Percentiles rank a stretch among this genome's conserved stretches.
Evolutionary conservation across 2,113 vertebrate genomes (phyloP).

Genomic region (Nansenia antarctica): DNA sequence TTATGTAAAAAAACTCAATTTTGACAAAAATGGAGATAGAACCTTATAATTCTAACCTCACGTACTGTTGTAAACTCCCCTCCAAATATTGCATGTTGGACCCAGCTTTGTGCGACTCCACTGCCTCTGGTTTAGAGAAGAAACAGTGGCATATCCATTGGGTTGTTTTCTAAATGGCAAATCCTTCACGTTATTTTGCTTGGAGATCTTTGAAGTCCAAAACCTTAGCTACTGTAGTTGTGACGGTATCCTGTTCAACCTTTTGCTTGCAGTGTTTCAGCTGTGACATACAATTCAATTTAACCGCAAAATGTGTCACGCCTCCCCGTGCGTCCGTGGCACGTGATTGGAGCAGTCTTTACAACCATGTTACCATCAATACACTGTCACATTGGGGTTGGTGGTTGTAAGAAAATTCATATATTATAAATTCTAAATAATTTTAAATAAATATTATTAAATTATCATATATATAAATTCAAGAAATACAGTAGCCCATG

Average conservation of each 20-base stretch:
- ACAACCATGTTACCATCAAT: slow-evolving; percentile 48
- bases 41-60: too few species aligned
- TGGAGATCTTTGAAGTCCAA: neutral
- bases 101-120: neutral
- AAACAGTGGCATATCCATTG: neutral
- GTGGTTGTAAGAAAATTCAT: neutral
- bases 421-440: neutral
- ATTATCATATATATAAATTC: neutral
- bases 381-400: slow-evolving; percentile 11
- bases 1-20: too few species aligned
- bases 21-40: too few species aligned
- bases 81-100: neutral
- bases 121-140: too few species aligned
- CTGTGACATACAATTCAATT: slow-evolving; percentile 47
- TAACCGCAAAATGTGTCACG: slow-evolving; percentile 58
- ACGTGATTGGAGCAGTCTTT: slow-evolving; percentile 61
- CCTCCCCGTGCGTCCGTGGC: slow-evolving; percentile 56
- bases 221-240: neutral
- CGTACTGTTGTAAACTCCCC: too few species aligned
- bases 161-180: neutral
- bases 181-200: neutral
- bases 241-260: neutral
- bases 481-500: too few species aligned
- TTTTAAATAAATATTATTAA: neutral
- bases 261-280: neutral